Evolutionary conservation across 2,113 vertebrate species (phyloP), one percentile per base, ranked within the genome.

Genomic region (Merops nubicus): DNA sequence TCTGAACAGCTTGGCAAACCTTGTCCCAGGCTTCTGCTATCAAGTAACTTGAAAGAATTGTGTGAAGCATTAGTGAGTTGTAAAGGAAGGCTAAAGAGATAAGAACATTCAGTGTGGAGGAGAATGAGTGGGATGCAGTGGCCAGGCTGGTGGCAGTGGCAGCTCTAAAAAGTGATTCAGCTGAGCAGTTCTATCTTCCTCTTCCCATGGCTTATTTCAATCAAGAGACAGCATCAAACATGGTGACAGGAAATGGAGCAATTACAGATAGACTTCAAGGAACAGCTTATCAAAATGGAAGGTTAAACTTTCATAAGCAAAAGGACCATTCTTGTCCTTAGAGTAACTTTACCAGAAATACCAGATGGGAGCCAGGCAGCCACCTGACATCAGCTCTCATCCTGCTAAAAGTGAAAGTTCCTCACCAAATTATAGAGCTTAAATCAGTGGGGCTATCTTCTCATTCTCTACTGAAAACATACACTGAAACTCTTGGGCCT

Each of bases 211-310:
- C 57, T 95, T 84, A 20, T 74, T 96, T 92, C 94, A 91, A 51
- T 85, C 93, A 87, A 95, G 84, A 53, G 94, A 96, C 72, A 88
- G 60, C 80, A 93, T 97, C 91, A 42, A 76, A 18, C 6, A 2
- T 28, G 60, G 91, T n/a, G 77, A 64, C 63, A 91, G 95, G 93
- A 94, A 97, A 91, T 82, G 80, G 77, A 96, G 77, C 96, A 92
- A 88, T 96, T 95, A 85, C 81, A 96, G 89, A 92, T 57, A 95
- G 87, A 87, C 87, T 79, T 92, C 81, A 95, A 92, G 84, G 89
- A 97, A 68, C 68, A 51, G 91, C 86, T 94, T 91, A 92, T 95
- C 87, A 65, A 73, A 51, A 43, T 13, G 64, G 84, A 72, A 94
- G 77, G 86, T 87, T 96, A 91, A 89, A 86, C 86, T 86, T 81